phyloP scores from a whole-genome alignment of 2,797 vertebrate species.

The Pipistrellus pipistrellus region DNA sequence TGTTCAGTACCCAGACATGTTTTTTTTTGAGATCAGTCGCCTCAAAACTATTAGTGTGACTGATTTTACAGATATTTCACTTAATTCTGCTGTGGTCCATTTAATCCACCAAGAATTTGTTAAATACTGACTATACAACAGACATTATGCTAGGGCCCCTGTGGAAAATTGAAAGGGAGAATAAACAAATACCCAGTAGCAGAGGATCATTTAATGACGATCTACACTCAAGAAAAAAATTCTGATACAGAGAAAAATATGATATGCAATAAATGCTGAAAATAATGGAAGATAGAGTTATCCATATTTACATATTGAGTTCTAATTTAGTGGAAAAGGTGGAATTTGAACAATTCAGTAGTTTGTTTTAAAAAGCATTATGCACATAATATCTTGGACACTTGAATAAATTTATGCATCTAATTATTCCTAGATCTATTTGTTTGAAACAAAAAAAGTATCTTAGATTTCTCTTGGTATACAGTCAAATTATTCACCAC shows the following conservation, averaged over 20 bases:
- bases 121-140: neutral
- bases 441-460: neutral
- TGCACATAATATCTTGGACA: neutral
- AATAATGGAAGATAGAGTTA: neutral
- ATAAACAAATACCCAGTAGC: neutral
- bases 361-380: slow-evolving; percentile 3
- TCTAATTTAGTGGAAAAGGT: neutral
- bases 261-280: slow-evolving; percentile 12
- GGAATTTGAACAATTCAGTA: slow-evolving; percentile 20
- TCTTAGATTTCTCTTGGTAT: neutral
- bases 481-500: slow-evolving; percentile 28
- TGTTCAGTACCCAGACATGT: slow-evolving; percentile 23
- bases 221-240: neutral
- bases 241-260: neutral
- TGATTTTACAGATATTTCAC: slow-evolving; percentile 35
- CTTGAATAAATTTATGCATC: neutral
- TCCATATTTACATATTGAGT: neutral
- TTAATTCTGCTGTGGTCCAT: neutral
- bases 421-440: neutral
- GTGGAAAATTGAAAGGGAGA: neutral
- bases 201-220: neutral
- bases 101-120: neutral
- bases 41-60: slow-evolving; percentile 41
- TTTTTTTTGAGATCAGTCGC: slow-evolving; percentile 16
- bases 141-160: neutral